Conservation (phyloP, 2,888 invertebrate genomes). For the Dromius quadrimaculatus region DNA sequence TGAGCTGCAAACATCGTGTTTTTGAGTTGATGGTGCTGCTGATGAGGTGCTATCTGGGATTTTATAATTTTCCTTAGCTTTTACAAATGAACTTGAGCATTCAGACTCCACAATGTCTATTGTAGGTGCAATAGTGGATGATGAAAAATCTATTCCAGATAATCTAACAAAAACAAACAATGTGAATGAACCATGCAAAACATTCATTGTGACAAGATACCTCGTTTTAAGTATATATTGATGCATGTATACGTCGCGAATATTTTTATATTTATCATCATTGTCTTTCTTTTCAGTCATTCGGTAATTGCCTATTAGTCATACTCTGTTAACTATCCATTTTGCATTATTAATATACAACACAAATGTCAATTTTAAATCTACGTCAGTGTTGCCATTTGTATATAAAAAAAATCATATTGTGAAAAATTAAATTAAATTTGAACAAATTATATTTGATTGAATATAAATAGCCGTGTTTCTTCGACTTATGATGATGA, state of each 20-base stretch:
- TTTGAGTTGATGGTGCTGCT: constrained; percentile 57
- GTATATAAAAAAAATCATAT: too few relatives aligned
- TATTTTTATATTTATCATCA: constrained; percentile 58
- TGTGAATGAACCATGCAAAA: constrained; percentile 33
- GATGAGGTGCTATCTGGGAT: constrained; percentile 57
- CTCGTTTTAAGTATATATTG: constrained; percentile 66
- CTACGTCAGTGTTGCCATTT: constrained; percentile 6
- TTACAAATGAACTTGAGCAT: constrained; percentile 60
- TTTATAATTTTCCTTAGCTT: constrained; percentile 62
- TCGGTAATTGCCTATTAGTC: constrained; percentile 33
- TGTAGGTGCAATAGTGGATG: constrained; percentile 57
- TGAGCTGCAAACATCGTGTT: constrained; percentile 57
- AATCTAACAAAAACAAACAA: constrained; percentile 57
- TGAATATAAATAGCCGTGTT: too few relatives aligned
- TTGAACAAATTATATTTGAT: too few relatives aligned
- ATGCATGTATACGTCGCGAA: constrained; percentile 65
- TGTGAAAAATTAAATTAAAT: too few relatives aligned
- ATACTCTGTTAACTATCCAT: constrained; percentile 29
- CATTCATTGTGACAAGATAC: constrained; percentile 57
- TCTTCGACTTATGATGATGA: too few relatives aligned
- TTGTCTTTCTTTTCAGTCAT: constrained; percentile 42
- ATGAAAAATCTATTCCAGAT: constrained; percentile 62
- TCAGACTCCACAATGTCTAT: constrained; percentile 53
- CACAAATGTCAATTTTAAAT: constrained; percentile 37
- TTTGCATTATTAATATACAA: constrained; percentile 7